A percentile compares a stretch with the other conserved stretches of the same genome.
Evolutionary conservation across 1,140 invertebrate species (phyloP).

Genomic region (Calephelis nemesis): DNA sequence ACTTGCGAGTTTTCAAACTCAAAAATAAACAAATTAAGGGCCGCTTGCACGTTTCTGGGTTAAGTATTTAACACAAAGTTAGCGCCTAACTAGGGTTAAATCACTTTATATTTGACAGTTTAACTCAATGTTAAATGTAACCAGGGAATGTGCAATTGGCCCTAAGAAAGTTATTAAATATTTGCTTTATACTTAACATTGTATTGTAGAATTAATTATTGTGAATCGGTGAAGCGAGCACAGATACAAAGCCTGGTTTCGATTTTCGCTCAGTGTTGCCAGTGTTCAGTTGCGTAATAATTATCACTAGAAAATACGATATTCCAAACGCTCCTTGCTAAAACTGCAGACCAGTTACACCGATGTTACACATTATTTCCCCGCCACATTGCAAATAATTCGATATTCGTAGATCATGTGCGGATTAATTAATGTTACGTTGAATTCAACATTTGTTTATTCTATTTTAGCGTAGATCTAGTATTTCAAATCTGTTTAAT

Average conservation of each 20-base stretch:
- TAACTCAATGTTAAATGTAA: no score
- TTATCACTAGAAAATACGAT: conserved; percentile 53
- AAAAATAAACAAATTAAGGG: no score
- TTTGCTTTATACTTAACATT: not conserved
- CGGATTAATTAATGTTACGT: conserved; percentile 17
- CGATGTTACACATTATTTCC: conserved; percentile 33
- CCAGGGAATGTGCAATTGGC: no score
- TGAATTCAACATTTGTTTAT: not conserved
- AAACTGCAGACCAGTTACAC: conserved; percentile 40
- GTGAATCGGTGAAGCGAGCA: conserved; percentile 7
- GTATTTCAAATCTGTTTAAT: not conserved
- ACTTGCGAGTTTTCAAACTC: no score
- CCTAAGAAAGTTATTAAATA: no score
- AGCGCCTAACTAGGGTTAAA: no score
- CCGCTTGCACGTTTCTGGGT: no score
- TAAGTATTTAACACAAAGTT: no score
- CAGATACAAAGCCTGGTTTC: conserved; percentile 28
- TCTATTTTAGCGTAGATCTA: not conserved
- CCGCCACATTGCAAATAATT: conserved; percentile 25
- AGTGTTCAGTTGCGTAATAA: conserved; percentile 47
- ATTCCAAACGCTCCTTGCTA: conserved; percentile 38
- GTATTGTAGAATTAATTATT: not conserved
- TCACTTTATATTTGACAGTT: no score
- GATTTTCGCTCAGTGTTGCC: conserved; percentile 41
- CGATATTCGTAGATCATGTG: conserved; percentile 21